A percentile compares a stretch with the other conserved stretches of the same genome.
Evolutionary conservation across 2,113 vertebrate species (phyloP).

Genomic region (Percina caprodes): DNA sequence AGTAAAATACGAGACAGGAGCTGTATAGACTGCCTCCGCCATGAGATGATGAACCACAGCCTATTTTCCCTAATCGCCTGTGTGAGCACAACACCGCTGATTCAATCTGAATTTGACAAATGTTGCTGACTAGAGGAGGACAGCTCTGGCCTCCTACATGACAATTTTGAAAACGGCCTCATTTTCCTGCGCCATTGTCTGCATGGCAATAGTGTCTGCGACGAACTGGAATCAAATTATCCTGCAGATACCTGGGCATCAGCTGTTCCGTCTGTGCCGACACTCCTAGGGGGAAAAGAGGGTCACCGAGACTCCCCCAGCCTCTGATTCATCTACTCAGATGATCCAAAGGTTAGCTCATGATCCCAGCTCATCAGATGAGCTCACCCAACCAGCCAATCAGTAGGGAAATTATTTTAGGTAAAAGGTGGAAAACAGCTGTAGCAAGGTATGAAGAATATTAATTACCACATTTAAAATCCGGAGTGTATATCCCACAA

Average conservation of each 20-base stretch:
- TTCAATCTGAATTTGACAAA: constrained; percentile 77
- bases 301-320: constrained; percentile 62
- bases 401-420: constrained; percentile 56
- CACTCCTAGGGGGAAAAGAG: constrained; percentile 61
- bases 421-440: constrained; percentile 29
- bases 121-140: constrained; percentile 72
- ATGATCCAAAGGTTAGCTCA: constrained; percentile 52
- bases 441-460: constrained; percentile 24
- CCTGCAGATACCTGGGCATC: constrained; percentile 66
- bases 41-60: constrained; percentile 47
- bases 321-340: constrained; percentile 67
- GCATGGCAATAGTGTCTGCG: constrained; percentile 63
- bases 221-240: constrained; percentile 74
- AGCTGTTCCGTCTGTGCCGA: constrained; percentile 56
- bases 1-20: constrained; percentile 40
- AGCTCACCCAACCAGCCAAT: constrained; percentile 37
- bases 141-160: constrained; percentile 64
- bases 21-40: constrained; percentile 33
- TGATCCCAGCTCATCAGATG: constrained; percentile 58
- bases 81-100: constrained; percentile 67
- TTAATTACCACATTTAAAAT: constrained; percentile 23
- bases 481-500: background rate
- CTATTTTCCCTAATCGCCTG: constrained; percentile 63
- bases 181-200: constrained; percentile 71
- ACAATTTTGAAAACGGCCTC: constrained; percentile 75